A percentile compares a stretch with the other conserved stretches of the same genome.
phyloP scores from a whole-genome alignment of 2,113 vertebrate species.

The Salvelinus sp. region DNA sequence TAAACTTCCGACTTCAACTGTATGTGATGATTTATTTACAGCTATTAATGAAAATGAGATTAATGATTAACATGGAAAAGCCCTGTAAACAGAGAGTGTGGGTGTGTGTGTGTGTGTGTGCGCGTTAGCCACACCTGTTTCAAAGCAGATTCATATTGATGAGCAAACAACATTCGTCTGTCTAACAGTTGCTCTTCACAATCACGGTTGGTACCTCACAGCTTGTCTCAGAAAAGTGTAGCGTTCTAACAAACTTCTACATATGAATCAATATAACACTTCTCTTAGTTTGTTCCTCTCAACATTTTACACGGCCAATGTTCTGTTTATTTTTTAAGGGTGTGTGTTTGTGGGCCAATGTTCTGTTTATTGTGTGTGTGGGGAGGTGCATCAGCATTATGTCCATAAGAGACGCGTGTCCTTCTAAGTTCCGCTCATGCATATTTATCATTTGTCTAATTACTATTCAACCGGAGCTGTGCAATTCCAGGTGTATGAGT shows the following conservation, averaged over 20 bases:
- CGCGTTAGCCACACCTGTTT: not conserved
- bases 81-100: not conserved
- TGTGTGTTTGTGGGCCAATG: not conserved
- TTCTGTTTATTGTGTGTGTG: slow-evolving; percentile 14
- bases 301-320: too few species aligned
- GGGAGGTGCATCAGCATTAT: slow-evolving; percentile 1
- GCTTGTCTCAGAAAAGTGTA: not conserved
- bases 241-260: too few species aligned
- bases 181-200: not conserved
- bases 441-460: slow-evolving; percentile 56
- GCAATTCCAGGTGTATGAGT: slow-evolving; percentile 38
- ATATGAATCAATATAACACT: too few species aligned
- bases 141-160: not conserved
- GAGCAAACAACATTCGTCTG: not conserved
- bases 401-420: slow-evolving; percentile 35
- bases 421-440: slow-evolving; percentile 46
- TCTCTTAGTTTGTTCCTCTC: too few species aligned
- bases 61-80: not conserved
- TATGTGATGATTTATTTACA: slow-evolving; percentile 6
- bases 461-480: slow-evolving; percentile 34
- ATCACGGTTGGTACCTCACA: not conserved
- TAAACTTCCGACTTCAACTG: too few species aligned
- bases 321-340: slow-evolving; percentile 22
- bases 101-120: not conserved
- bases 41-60: slow-evolving; percentile 27